Evolutionary conservation across 2,113 vertebrate species (phyloP).

Genomic region (Oenanthe oenanthe): DNA sequence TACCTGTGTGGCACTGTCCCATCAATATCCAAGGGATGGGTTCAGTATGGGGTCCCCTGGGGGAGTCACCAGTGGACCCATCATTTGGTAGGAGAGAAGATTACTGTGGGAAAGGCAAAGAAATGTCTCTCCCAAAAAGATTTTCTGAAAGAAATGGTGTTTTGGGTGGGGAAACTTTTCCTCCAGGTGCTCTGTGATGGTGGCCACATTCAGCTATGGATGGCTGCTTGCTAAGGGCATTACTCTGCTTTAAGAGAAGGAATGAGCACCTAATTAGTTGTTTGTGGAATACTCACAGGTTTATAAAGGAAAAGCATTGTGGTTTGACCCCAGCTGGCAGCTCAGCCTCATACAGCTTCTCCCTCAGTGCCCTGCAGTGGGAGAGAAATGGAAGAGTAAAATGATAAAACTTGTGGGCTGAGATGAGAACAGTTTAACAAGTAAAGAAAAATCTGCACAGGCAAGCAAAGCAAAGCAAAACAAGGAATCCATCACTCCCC

Average conservation of each 20-base stretch:
- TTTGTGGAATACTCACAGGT: neutral
- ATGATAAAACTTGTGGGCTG: neutral
- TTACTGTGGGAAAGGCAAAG: neutral
- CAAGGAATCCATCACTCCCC: neutral
- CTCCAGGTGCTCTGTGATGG: neutral
- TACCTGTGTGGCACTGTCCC: accelerated
- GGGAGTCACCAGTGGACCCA: neutral
- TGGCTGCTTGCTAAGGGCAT: neutral
- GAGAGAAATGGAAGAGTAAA: neutral
- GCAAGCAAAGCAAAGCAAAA: neutral
- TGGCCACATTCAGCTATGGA: neutral
- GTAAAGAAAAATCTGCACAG: neutral
- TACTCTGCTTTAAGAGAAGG: neutral
- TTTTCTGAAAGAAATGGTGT: neutral
- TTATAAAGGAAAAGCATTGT: neutral
- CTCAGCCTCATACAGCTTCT: neutral
- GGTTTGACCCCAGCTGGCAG: neutral
- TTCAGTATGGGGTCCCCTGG: neutral
- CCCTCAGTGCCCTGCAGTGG: neutral
- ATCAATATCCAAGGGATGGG: accelerated
- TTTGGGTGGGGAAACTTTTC: neutral
- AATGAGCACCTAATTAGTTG: neutral
- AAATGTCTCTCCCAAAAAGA: neutral
- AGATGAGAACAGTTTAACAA: neutral
- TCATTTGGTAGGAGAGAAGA: neutral